Evolutionary conservation across 2,113 vertebrate genomes (phyloP).

Genomic region (Callionymus lyra): DNA sequence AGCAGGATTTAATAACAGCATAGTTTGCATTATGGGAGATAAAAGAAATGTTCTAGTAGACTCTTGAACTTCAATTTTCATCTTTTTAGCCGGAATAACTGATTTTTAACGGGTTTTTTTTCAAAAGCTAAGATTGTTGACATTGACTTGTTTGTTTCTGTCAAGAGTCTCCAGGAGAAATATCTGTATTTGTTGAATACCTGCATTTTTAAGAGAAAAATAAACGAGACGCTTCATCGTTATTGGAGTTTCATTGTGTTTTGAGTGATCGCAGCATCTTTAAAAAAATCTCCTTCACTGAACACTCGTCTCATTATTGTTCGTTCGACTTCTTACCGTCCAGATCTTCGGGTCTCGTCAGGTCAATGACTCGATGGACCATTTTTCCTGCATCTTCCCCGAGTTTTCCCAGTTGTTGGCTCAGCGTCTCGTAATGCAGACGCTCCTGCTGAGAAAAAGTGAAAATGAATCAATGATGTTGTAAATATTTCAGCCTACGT

Average conservation of each 20-base stretch:
- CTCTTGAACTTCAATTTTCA: too few species aligned
- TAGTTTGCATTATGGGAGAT: too few species aligned
- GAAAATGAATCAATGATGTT: too few species aligned
- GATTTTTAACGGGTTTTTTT: neutral
- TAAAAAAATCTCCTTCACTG: too few species aligned
- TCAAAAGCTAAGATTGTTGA: constrained; percentile 28
- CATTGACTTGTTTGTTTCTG: constrained; percentile 22
- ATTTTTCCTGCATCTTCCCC: constrained; percentile 82
- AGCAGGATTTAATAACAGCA: too few species aligned
- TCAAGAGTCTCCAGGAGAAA: constrained; percentile 33
- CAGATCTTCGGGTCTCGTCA: constrained; percentile 88
- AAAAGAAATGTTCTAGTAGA: too few species aligned
- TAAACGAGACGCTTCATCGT: neutral
- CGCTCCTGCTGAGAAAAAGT: constrained; percentile 69
- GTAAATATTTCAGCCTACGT: too few species aligned
- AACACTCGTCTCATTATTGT: too few species aligned
- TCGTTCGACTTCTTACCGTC: too few species aligned
- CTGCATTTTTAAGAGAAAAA: constrained; percentile 15
- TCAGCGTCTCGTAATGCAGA: constrained; percentile 84
- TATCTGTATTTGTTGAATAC: constrained; percentile 47
- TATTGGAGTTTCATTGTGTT: too few species aligned
- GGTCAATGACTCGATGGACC: constrained; percentile 89
- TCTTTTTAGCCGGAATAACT: constrained; percentile 2
- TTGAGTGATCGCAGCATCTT: too few species aligned
- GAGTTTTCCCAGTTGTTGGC: constrained; percentile 82